phyloP scores from a whole-genome alignment of 2,888 invertebrate genomes.

The Volucella zonaria region DNA sequence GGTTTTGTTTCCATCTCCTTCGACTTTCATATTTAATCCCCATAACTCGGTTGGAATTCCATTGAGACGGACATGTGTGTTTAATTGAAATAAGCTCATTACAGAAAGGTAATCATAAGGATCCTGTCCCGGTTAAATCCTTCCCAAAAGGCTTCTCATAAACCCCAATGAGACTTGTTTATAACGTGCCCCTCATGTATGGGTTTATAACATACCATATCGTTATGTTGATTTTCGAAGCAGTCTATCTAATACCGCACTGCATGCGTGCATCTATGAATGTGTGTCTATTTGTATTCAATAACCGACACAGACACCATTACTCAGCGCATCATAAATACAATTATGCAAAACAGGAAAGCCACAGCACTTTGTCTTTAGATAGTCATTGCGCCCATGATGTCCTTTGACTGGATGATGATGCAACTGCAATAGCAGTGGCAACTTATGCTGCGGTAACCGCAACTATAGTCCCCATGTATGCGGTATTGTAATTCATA shows the following conservation, averaged over 20 bases:
- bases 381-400: constrained; percentile 60
- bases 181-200: background rate
- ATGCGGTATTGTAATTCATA: constrained; percentile 3
- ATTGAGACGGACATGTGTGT: constrained; percentile 18
- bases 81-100: constrained; percentile 56
- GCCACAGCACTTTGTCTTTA: constrained; percentile 69
- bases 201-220: too few species aligned
- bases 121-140: constrained; percentile 22
- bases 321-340: constrained; percentile 65
- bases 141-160: background rate
- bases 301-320: constrained; percentile 37
- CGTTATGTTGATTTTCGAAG: constrained; percentile 7
- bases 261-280: constrained; percentile 13
- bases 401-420: constrained; percentile 57
- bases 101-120: constrained; percentile 37
- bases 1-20: too few species aligned
- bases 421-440: constrained; percentile 50
- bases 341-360: constrained; percentile 73
- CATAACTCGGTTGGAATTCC: background rate
- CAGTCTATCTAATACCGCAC: constrained; percentile 1
- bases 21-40: background rate
- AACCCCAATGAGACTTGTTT: background rate
- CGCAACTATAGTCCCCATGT: constrained; percentile 37
- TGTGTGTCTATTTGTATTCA: constrained; percentile 33
- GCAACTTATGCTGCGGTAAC: constrained; percentile 43